phyloP scores from a whole-genome alignment of 2,113 vertebrate genomes.

The Campylomormyrus tamandua region DNA sequence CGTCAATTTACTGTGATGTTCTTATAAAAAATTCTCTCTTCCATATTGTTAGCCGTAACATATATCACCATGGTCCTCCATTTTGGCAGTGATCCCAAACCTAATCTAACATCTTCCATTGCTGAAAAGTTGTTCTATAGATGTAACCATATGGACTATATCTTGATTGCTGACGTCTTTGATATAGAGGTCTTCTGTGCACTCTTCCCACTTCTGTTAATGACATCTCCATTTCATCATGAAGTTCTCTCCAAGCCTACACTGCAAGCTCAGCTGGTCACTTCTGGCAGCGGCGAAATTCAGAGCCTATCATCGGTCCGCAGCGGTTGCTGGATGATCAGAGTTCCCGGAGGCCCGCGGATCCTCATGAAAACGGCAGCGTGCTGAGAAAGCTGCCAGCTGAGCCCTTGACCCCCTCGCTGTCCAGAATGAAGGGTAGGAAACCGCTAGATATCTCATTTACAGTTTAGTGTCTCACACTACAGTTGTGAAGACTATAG shows the following conservation, averaged over 20 bases:
- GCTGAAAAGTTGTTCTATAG: neutral
- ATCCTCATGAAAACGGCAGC: constrained; percentile 47
- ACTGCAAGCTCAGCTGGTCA: constrained; percentile 59
- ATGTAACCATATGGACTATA: neutral
- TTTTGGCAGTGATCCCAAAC: neutral
- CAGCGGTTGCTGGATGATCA: constrained; percentile 53
- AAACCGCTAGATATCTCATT: neutral
- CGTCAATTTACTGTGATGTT: neutral
- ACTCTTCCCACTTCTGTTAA: neutral
- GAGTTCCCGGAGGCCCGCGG: constrained; percentile 32
- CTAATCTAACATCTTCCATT: neutral
- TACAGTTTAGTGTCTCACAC: neutral
- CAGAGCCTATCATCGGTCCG: constrained; percentile 65
- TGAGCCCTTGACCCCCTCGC: constrained; percentile 63
- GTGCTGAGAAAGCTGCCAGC: constrained; percentile 60
- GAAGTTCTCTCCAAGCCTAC: neutral
- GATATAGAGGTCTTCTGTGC: neutral
- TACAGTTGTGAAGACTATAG: neutral
- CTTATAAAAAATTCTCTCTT: neutral
- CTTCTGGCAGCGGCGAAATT: constrained; percentile 76
- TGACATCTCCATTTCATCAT: neutral
- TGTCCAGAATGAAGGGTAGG: constrained; percentile 73
- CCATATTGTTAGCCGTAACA: neutral
- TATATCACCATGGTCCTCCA: neutral
- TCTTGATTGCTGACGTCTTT: neutral